Conservation (phyloP, 2,797 vertebrate genomes). For the Arrhamphus sclerolepis region DNA sequence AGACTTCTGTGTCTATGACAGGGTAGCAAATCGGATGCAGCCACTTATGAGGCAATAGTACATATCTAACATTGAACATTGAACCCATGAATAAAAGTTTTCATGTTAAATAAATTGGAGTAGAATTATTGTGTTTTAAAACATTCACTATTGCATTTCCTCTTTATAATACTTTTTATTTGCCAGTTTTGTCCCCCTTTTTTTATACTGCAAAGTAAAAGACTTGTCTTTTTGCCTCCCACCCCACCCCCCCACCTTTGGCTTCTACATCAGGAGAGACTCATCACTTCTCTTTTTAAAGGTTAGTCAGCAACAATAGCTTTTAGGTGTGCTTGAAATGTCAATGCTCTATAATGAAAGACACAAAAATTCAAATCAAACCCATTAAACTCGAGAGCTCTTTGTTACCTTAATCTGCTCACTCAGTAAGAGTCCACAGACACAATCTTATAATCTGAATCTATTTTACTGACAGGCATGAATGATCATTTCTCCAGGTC, state of each 20-base stretch:
- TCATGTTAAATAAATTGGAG: not conserved
- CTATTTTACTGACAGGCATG: conserved; percentile 47
- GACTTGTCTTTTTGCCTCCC: not conserved
- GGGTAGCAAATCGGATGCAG: too few relatives aligned
- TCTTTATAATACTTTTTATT: not conserved
- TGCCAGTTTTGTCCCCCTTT: not conserved
- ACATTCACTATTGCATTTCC: not conserved
- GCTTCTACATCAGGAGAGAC: conserved; percentile 35
- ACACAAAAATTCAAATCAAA: conserved; percentile 55
- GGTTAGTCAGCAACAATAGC: conserved; percentile 47
- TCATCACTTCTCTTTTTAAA: conserved; percentile 58
- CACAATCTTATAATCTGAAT: conserved; percentile 8
- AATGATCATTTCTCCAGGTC: conserved; percentile 44
- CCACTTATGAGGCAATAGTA: not conserved
- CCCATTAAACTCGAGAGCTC: conserved; percentile 50
- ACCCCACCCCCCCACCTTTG: too few relatives aligned
- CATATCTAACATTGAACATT: not conserved
- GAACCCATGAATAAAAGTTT: not conserved
- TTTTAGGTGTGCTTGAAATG: conserved; percentile 65
- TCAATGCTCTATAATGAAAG: conserved; percentile 69
- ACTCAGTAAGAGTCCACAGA: conserved; percentile 21
- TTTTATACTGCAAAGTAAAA: conserved; percentile 6
- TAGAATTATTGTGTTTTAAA: not conserved
- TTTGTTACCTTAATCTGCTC: conserved; percentile 35
- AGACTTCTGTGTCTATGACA: too few relatives aligned